phyloP scores from a whole-genome alignment of 1,140 invertebrate genomes.

The Zophobas morio region DNA sequence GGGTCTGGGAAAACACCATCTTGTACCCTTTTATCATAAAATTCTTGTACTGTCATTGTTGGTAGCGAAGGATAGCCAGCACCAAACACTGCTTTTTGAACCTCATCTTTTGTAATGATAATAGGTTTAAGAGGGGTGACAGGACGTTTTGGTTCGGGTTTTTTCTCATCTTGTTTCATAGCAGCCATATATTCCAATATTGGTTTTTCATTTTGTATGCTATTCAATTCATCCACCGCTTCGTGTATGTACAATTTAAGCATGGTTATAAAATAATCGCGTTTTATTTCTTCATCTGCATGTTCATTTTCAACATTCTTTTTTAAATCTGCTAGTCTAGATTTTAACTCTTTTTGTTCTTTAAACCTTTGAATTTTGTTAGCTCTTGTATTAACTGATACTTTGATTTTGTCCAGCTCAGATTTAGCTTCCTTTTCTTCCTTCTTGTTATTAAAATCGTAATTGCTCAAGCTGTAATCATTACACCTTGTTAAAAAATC shows the following conservation, averaged over 20 bases:
- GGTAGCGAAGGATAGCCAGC: constrained; percentile 95
- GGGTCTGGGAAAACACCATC: constrained; percentile 77
- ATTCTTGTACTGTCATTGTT: constrained; percentile 93
- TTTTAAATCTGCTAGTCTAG: constrained; percentile 77
- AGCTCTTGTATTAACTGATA: constrained; percentile 72
- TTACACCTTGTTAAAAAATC: constrained; percentile 87
- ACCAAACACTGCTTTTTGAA: constrained; percentile 95
- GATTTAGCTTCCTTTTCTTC: constrained; percentile 48
- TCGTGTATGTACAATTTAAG: constrained; percentile 83
- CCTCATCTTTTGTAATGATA: constrained; percentile 90
- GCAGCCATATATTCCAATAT: constrained; percentile 81
- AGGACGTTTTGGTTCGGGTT: constrained; percentile 66
- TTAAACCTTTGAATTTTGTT: constrained; percentile 86
- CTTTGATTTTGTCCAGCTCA: constrained; percentile 65
- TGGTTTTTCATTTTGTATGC: constrained; percentile 80
- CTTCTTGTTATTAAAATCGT: constrained; percentile 46
- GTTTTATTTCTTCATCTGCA: constrained; percentile 85
- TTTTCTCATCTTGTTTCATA: constrained; percentile 66
- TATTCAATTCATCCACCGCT: constrained; percentile 84
- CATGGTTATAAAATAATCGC: constrained; percentile 87
- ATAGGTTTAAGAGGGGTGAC: constrained; percentile 84
- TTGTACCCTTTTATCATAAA: constrained; percentile 90
- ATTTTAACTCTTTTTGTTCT: constrained; percentile 84
- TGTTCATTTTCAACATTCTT: constrained; percentile 75
- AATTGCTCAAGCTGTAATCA: constrained; percentile 82